Evolutionary conservation across 2,888 invertebrate species (phyloP), one percentile per base, ranked within the genome.

Genomic region (Lymantria monacha): DNA sequence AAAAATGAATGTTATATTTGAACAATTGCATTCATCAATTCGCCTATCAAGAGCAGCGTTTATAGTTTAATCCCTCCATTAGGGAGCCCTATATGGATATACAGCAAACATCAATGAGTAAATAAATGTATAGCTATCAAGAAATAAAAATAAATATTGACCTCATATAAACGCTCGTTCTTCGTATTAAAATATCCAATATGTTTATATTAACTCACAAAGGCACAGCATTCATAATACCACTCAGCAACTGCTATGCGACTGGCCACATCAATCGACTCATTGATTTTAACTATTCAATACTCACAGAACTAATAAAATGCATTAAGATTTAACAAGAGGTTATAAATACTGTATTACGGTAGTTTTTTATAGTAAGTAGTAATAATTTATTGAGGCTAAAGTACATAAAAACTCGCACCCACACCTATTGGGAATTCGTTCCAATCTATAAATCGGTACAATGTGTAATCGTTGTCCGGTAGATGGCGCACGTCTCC

Each of bases 241-340:
- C 42, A 22, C 45, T 14, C 43, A 41, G 45, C 51, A 54, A 48
- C 48, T 61, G 48, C 55, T 44, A 13, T 42, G 44, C 38, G 46
- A 41, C 47, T 46, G 37, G 22, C 11, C 42, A 42, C 41, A 62
- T 65, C 59, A 59, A 65, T 66, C 63, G 55, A 5, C 22, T 40
- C 55, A 51, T 64, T 62, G 57, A 66, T 62, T 46, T 65, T 38
- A 61, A 44, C n/a, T 53, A 51, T 44, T 44, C 46, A 46, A 45
- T 61, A 63, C 56, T 59, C 46, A 61, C 37, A 38, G 41, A 44
- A 49, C 33, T 37, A 55, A 57, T 57, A 48, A 22, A 22, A 54
- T 44, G 38, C 48, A 46, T 10, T 48, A 44, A 53, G 44, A 53
- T 46, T 49, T 46, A 61, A 40, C 49, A 54, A 52, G 54, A 57